phyloP scores from a whole-genome alignment of 2,888 invertebrate genomes.

The Cacoxenus indagator region DNA sequence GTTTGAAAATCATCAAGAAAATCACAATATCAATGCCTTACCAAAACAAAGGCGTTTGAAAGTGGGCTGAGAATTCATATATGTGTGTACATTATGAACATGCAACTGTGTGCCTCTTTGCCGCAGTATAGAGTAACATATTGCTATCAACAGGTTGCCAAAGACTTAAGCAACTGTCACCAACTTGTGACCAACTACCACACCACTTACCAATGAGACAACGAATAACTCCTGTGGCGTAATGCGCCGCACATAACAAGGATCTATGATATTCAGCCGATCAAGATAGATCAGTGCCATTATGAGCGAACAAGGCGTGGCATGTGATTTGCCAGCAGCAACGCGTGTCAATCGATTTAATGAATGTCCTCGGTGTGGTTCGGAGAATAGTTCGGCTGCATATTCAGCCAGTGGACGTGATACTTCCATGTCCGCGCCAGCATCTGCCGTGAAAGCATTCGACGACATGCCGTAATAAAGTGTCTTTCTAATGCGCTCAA shows the following conservation, averaged over 20 bases:
- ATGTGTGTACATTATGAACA: not conserved
- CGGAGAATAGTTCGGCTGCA: slow-evolving; percentile 87
- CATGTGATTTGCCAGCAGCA: slow-evolving; percentile 83
- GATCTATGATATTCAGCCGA: slow-evolving; percentile 84
- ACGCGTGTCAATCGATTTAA: slow-evolving; percentile 83
- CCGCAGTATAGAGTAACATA: not conserved
- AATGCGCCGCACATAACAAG: slow-evolving; percentile 85
- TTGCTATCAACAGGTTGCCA: slow-evolving; percentile 47
- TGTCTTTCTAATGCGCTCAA: slow-evolving; percentile 87
- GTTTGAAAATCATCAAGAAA: too few species aligned
- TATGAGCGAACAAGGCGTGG: slow-evolving; percentile 89
- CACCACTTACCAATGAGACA: slow-evolving; percentile 84
- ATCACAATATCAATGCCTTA: too few species aligned
- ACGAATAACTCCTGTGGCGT: slow-evolving; percentile 94
- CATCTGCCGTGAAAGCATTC: not conserved
- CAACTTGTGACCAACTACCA: not conserved
- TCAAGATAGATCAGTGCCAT: slow-evolving; percentile 95
- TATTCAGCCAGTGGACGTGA: slow-evolving; percentile 76
- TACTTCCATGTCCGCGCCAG: slow-evolving; percentile 83
- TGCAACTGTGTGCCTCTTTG: slow-evolving; percentile 23
- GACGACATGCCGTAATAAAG: slow-evolving; percentile 81
- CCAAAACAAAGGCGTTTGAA: too few species aligned
- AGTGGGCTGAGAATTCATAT: too few species aligned
- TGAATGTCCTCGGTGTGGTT: slow-evolving; percentile 81
- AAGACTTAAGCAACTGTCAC: not conserved